Conservation (phyloP, 1,140 invertebrate genomes). For the Lineus longissimus region DNA sequence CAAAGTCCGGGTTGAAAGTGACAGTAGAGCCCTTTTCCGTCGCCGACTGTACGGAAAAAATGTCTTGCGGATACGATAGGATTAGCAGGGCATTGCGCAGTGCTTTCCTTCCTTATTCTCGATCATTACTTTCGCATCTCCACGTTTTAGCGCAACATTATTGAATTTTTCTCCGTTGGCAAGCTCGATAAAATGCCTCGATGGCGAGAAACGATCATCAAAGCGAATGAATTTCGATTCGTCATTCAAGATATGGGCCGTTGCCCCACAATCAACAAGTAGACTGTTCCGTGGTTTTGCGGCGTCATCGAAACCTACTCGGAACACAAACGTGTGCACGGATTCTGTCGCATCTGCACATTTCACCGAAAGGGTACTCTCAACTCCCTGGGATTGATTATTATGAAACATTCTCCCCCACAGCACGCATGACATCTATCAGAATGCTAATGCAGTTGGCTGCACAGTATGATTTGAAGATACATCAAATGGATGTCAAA, state of each 20-base stretch:
- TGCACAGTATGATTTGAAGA: not conserved
- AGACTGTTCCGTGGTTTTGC: no score
- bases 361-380: no score
- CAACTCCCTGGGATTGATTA: no score
- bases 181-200: constrained; percentile 14
- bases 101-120: not conserved
- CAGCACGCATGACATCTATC: no score
- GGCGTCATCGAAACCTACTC: no score
- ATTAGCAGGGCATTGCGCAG: constrained; percentile 10
- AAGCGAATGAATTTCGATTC: constrained; percentile 14
- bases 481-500: constrained; percentile 9
- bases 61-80: constrained; percentile 15
- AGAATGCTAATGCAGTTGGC: no score
- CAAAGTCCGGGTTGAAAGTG: not conserved
- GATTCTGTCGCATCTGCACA: no score
- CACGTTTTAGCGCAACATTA: constrained; percentile 5
- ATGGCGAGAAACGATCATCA: constrained; percentile 9
- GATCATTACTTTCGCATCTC: constrained; percentile 9
- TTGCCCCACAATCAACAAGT: constrained; percentile 18
- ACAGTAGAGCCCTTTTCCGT: constrained; percentile 10
- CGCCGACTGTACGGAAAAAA: constrained; percentile 20
- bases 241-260: constrained; percentile 18
- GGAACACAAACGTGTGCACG: no score
- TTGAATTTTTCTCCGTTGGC: constrained; percentile 7
- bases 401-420: no score